Base-by-base conservation (phyloP, 2,113 vertebrate species). In the Dicrurus megarhynchus region DNA sequence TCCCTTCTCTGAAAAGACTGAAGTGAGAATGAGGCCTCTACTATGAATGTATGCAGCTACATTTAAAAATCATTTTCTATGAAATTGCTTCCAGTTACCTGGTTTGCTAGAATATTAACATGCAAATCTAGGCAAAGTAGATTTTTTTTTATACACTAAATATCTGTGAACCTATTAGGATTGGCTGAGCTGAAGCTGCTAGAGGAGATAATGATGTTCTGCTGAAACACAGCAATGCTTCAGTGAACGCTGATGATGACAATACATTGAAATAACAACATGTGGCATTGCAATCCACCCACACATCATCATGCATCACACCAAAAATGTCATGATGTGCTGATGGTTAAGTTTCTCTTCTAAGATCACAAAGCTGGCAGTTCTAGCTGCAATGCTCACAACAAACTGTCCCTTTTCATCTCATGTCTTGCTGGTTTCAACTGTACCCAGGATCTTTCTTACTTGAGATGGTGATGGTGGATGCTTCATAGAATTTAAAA, bases 201-300 rank as follows among this genome's bases (percentile, higher is more conserved):
- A 32, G 82, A 93, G 77, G 42, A 90, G 85, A 70, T 86, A 85
- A 88, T 70, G 75, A 80, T 60, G 64, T 80, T 91, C 87, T 95
- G 64, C 79, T 96, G 83, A 90, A 95, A 77, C 56, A 75, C 35
- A 46, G 68, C 76, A 90, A 86, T 0, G 69, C 82, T 86, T 92
- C 87, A 90, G 4, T 86, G 88, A 88, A 30, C 59, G 44, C 73
- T 49, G 63, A 88, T 24, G 89, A 87, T 73, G 71, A 70, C 93
- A 95, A 93, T 91, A 82, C 56, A 78, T 6, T 84, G 71, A 92
- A 97, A 90, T 83, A 96, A 94, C 70, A 95, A 94, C 92, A 83
- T 85, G 90, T 92, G 93, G 92, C 85, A 1, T 67, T 90, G 79
- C 64, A 94, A 63, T 91, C 89, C 87, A 93, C 94, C 93, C 89